Evolutionary conservation across 2,888 invertebrate species (phyloP).

Genomic region (Prosopocoilus inquinatus): DNA sequence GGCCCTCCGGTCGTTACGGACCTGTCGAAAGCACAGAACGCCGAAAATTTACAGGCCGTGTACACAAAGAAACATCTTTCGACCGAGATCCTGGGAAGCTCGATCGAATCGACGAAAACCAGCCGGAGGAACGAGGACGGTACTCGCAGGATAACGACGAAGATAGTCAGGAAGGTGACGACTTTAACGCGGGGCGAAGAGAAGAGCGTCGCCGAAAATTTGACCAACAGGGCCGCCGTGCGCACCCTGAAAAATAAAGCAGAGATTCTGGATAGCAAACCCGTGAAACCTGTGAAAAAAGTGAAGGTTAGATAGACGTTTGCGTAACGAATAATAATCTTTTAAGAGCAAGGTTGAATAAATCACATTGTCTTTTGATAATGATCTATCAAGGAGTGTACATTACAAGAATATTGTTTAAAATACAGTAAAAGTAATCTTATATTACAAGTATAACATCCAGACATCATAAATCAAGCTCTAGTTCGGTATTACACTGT

Average conservation of each 20-base stretch:
- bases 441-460: too few species aligned
- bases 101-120: constrained; percentile 79
- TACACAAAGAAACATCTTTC: constrained; percentile 79
- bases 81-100: constrained; percentile 82
- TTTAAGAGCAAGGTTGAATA: too few species aligned
- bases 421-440: too few species aligned
- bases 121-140: constrained; percentile 77
- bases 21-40: constrained; percentile 38
- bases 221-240: constrained; percentile 58
- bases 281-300: constrained; percentile 64
- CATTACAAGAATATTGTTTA: too few species aligned
- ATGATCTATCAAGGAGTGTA: too few species aligned
- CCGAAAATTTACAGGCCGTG: constrained; percentile 69
- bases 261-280: constrained; percentile 55
- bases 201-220: constrained; percentile 68
- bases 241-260: constrained; percentile 59
- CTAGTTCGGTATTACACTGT: too few species aligned
- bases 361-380: too few species aligned
- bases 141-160: constrained; percentile 78
- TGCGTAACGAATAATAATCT: too few species aligned
- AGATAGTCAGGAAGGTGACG: constrained; percentile 85
- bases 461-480: too few species aligned
- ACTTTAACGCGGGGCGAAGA: constrained; percentile 86
- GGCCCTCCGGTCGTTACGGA: constrained; percentile 47
- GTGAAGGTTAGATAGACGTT: constrained; percentile 65